Evolutionary conservation across 2,797 vertebrate species (phyloP).

Genomic region (Lepilemur ruficaudatus): DNA sequence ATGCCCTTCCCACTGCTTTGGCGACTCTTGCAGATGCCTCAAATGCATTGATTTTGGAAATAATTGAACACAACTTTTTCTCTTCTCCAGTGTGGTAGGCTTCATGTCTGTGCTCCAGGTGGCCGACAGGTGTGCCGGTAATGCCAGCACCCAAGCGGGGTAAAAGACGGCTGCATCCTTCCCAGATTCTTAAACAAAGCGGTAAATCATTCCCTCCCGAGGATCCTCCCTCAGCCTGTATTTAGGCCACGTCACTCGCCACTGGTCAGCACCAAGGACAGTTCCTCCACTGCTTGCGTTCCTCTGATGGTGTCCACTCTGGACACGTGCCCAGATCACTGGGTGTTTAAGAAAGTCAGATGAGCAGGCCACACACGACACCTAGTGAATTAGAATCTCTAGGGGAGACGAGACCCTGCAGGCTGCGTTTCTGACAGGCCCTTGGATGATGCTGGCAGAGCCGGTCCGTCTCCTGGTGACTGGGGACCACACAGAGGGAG

Average conservation of each 20-base stretch:
- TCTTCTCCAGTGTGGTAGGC: not conserved
- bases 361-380: not conserved
- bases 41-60: not conserved
- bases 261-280: constrained; percentile 8
- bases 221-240: not conserved
- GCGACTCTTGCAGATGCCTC: not conserved
- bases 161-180: not conserved
- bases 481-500: not conserved
- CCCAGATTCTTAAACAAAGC: not conserved
- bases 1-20: not conserved
- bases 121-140: not conserved
- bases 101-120: not conserved
- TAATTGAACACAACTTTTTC: not conserved
- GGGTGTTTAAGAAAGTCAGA: not conserved
- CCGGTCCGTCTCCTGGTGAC: not conserved
- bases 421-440: not conserved
- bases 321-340: not conserved
- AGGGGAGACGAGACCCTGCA: not conserved
- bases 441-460: not conserved
- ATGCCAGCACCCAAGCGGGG: not conserved
- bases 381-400: not conserved
- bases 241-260: not conserved
- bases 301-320: not conserved
- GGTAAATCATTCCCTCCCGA: not conserved
- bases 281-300: fast-evolving